A percentile compares a stretch with the other conserved stretches of the same genome.
phyloP scores from a whole-genome alignment of 2,113 vertebrate species.

The Pteronura brasiliensis region DNA sequence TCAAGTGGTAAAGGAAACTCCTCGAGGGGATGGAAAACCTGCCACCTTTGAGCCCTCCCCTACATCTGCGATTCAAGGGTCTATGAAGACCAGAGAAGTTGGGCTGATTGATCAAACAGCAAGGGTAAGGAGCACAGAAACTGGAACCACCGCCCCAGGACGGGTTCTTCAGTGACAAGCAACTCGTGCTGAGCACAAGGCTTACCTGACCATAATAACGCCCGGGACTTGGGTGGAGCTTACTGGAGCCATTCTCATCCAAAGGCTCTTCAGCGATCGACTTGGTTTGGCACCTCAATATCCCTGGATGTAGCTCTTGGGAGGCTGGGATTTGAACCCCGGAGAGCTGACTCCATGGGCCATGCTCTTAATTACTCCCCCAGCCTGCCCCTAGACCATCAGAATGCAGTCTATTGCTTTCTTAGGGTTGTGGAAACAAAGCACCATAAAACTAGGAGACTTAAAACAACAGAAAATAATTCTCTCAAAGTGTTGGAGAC shows the following conservation, averaged over 20 bases:
- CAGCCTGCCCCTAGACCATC: too few species aligned
- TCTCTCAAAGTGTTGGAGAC: not conserved
- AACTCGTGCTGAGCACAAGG: not conserved
- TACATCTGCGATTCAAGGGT: not conserved
- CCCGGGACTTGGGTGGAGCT: fast-evolving
- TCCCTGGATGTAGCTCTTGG: not conserved
- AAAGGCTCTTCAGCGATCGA: not conserved
- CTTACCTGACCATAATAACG: too few species aligned
- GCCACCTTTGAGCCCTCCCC: not conserved
- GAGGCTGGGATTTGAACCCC: not conserved
- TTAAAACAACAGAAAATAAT: not conserved
- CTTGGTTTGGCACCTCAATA: not conserved
- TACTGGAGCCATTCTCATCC: not conserved
- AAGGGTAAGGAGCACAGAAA: not conserved
- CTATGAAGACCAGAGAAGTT: not conserved
- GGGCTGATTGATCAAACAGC: not conserved
- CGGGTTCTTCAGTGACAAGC: not conserved
- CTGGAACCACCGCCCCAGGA: not conserved
- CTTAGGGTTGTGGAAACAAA: not conserved
- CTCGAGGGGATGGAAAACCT: not conserved
- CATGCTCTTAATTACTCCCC: not conserved
- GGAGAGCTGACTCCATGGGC: not conserved
- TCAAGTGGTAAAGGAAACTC: not conserved
- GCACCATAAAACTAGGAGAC: not conserved
- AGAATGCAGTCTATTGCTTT: not conserved